Evolutionary conservation across 1,140 invertebrate genomes (phyloP).

Genomic region (Lepidotrigona ventralis): DNA sequence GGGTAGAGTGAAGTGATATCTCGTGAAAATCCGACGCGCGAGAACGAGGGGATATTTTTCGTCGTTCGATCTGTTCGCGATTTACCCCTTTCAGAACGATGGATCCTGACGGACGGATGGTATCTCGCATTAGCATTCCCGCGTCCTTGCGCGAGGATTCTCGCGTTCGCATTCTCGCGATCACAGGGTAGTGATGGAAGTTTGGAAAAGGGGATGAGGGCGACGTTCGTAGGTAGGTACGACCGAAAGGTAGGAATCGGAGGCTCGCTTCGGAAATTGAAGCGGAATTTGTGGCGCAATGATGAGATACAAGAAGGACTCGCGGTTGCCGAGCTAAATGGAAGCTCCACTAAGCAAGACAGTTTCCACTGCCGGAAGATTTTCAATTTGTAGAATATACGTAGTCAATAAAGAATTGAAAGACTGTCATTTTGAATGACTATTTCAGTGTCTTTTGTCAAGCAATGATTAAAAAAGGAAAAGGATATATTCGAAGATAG

Average conservation of each 20-base stretch:
- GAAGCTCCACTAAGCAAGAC: slow-evolving; percentile 57
- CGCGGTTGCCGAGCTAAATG: slow-evolving; percentile 55
- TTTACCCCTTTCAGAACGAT: neutral
- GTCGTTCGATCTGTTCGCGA: slow-evolving; percentile 25
- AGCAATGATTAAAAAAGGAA: neutral
- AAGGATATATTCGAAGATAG: neutral
- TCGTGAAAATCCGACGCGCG: neutral
- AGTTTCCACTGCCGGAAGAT: slow-evolving; percentile 42
- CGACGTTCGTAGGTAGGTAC: neutral
- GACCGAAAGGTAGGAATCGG: slow-evolving; percentile 44
- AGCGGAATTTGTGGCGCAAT: slow-evolving; percentile 66
- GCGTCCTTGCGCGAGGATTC: neutral
- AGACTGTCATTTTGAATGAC: slow-evolving; percentile 17
- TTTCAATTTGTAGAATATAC: slow-evolving; percentile 15
- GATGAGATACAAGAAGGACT: slow-evolving; percentile 65
- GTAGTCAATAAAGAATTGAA: slow-evolving; percentile 41
- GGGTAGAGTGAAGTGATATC: neutral
- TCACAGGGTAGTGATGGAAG: neutral
- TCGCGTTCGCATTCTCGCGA: neutral
- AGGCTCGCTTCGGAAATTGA: slow-evolving; percentile 70
- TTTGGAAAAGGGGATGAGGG: too few relatives aligned
- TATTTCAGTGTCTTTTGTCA: slow-evolving; percentile 28
- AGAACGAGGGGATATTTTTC: neutral
- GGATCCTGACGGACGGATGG: neutral
- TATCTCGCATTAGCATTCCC: neutral